phyloP scores from a whole-genome alignment of 2,888 invertebrate genomes.

The Dolomedes plantarius region DNA sequence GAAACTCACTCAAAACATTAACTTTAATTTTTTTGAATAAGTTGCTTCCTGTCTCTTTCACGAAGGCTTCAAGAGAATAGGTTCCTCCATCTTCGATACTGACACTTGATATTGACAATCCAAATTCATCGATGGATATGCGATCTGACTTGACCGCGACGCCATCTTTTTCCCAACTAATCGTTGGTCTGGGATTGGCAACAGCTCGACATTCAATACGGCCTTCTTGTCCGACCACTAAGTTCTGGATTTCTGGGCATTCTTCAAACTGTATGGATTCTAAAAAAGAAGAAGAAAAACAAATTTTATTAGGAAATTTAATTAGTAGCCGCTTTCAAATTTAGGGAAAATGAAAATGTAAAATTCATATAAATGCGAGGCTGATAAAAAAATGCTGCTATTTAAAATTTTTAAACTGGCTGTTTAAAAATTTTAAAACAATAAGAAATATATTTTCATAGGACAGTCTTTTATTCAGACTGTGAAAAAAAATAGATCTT shows the following conservation, averaged over 20 bases:
- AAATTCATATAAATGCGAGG: too few relatives aligned
- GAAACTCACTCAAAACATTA: conserved; percentile 54
- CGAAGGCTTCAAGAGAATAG: conserved; percentile 58
- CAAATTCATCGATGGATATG: conserved; percentile 11
- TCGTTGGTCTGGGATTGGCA: conserved; percentile 46
- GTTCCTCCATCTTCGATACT: conserved; percentile 28
- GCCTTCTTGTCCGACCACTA: conserved; percentile 48
- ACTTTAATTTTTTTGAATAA: conserved; percentile 49
- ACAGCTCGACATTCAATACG: conserved; percentile 26
- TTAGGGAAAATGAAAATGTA: too few relatives aligned
- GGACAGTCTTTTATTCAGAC: too few relatives aligned
- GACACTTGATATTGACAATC: conserved; percentile 32
- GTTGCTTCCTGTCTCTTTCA: conserved; percentile 43
- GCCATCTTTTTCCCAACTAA: conserved; percentile 62
- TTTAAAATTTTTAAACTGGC: too few relatives aligned
- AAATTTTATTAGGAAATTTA: too few relatives aligned
- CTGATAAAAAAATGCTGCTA: too few relatives aligned
- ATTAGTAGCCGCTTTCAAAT: too few relatives aligned
- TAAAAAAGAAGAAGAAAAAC: not conserved
- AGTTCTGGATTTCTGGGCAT: conserved; percentile 37
- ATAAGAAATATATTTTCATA: too few relatives aligned
- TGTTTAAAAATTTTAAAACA: too few relatives aligned
- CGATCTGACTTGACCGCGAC: conserved; percentile 20
- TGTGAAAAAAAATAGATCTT: too few relatives aligned
- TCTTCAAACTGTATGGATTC: conserved; percentile 55